Base-by-base conservation (phyloP, 2,113 vertebrate species). In the Neomonachus schauinslandi region DNA sequence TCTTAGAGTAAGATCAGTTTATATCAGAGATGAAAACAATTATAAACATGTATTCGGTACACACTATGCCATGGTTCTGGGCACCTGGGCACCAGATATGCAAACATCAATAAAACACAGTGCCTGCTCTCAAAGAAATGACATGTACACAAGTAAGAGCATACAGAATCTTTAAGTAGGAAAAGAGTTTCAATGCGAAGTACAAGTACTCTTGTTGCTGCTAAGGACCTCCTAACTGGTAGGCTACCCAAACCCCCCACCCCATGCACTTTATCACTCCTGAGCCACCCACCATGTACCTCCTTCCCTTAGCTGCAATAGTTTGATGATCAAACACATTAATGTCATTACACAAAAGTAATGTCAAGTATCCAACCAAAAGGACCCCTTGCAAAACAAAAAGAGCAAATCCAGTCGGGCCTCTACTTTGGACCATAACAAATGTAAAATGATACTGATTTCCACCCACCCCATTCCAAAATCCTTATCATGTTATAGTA, bases 391-490 rank as follows among this genome's bases (percentile, higher is more conserved):
- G 26, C 57, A 88, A 94, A 96, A 86, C 22, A 92, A 67, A 71
- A 93, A 85, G 22, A 69, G 49, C 31, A 77, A 76, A 39, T 83
- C 46, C 31, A 26, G n/a, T 49, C 33, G 15, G 3, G 22, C 46
- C 19, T 91, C n/a, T 36, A 28, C 63, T 55, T 81, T 88, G 39
- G 96, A 65, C 33, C 16, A 4, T 33, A 93, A 49, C 49, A 69
- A 61, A 55, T 63, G 28, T n/a, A 94, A 91, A 76, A 63, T 19
- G 13, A 28, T 65, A n/a, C 19, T 16, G 1, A 31, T 88, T 84
- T 67, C 86, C n/a, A 84, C 79, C 55, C 59, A 74, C 71, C n/a
- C 11, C 55, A 15, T 95, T 91, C 57, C 84, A 80, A 88, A 92
- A 61, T 49, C 77, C 39, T 74, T 67, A 2, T 69, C n/a, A 21